Percentiles rank a stretch among this genome's conserved stretches.
phyloP scores from a whole-genome alignment of 2,113 vertebrate species.

The Chloroceryle aenea region DNA sequence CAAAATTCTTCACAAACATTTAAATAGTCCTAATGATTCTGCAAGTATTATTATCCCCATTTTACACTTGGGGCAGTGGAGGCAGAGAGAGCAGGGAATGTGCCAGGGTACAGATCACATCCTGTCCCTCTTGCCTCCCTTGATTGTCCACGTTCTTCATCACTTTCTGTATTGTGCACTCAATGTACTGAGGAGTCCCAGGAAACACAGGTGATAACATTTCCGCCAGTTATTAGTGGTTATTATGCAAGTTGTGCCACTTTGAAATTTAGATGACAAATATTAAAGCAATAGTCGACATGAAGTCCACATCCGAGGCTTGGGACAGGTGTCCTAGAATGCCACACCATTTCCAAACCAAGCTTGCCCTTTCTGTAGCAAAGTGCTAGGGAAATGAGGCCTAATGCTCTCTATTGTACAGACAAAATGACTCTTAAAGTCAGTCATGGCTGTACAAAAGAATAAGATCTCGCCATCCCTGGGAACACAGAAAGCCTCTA shows the following conservation, averaged over 20 bases:
- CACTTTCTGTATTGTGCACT: neutral
- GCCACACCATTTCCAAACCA: neutral
- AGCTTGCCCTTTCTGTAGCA: neutral
- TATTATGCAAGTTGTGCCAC: neutral
- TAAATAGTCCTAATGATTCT: neutral
- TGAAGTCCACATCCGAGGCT: neutral
- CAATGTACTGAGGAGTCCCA: neutral
- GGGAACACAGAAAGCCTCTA: neutral
- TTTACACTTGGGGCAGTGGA: neutral
- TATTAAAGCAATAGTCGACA: neutral
- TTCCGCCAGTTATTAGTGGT: neutral
- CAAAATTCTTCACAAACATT: slow-evolving; percentile 24
- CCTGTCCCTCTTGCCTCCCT: neutral
- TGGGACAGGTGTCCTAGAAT: neutral
- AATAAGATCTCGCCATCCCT: neutral
- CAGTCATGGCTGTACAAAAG: neutral
- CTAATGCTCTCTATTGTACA: neutral
- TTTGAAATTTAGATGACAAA: neutral
- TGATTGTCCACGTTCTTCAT: neutral
- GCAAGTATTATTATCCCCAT: slow-evolving; percentile 35
- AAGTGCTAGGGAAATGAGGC: neutral
- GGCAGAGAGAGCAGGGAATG: neutral
- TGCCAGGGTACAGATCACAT: neutral
- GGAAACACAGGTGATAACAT: rapidly evolving
- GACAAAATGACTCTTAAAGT: neutral